A percentile compares a stretch with the other conserved stretches of the same genome.
Conservation (phyloP, 2,888 invertebrate species). For the Eurytoma californica region DNA sequence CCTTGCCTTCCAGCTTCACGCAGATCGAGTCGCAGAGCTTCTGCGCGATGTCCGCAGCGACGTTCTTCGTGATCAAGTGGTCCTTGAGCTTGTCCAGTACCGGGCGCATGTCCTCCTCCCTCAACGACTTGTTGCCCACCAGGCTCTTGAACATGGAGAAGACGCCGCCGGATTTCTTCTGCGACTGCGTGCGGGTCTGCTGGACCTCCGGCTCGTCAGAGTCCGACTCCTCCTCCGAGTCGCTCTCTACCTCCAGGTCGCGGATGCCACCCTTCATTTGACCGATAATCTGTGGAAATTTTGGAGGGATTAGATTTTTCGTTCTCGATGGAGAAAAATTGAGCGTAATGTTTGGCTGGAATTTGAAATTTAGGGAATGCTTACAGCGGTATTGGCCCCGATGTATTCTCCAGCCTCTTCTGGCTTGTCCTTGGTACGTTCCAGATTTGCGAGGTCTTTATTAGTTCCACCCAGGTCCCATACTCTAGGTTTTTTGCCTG, state of each 20-base stretch:
- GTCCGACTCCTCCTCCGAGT: conserved; percentile 81
- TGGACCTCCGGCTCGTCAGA: conserved; percentile 75
- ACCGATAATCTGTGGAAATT: conserved; percentile 81
- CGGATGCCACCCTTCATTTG: conserved; percentile 89
- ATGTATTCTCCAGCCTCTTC: conserved; percentile 80
- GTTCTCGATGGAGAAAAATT: background rate
- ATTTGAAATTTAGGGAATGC: conserved; percentile 22
- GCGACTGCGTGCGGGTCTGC: conserved; percentile 62
- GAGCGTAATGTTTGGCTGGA: background rate
- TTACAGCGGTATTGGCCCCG: conserved; percentile 81
- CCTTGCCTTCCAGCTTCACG: conserved; percentile 91
- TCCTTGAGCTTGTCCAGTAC: conserved; percentile 95
- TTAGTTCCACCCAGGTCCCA: conserved; percentile 91
- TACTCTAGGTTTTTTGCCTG: conserved; percentile 91
- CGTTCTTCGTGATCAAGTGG: conserved; percentile 97
- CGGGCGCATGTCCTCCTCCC: conserved; percentile 87
- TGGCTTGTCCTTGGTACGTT: conserved; percentile 87
- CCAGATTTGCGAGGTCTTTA: conserved; percentile 86
- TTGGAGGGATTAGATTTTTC: background rate
- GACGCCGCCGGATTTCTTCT: conserved; percentile 78
- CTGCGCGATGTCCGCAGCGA: conserved; percentile 95
- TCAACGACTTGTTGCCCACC: conserved; percentile 92
- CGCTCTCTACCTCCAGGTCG: conserved; percentile 88
- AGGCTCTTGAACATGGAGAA: conserved; percentile 91
- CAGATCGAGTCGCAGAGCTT: conserved; percentile 96